These are phyloP conservation scores for Hydrochoerus hydrochaeris DNA, from an alignment of 2,113 vertebrate genomes.

Conservation along the genomic window DNA sequence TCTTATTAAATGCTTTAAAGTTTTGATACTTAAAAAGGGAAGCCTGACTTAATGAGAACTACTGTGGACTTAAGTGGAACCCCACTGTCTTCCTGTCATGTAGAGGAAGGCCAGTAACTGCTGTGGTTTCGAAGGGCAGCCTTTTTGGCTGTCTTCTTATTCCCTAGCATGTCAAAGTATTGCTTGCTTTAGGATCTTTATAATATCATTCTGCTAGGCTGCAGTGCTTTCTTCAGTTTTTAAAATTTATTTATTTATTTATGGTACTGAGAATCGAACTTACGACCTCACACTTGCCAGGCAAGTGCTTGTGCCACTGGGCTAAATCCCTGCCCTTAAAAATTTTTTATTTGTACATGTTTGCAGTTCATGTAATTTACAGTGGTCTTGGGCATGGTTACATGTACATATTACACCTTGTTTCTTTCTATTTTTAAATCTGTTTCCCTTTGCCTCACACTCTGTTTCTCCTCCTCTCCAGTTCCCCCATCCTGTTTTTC, in stretches of 20 bases:
- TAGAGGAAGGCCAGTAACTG: not conserved
- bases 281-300: no score
- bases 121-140: not conserved
- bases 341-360: no score
- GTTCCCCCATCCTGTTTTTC: not conserved
- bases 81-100: not conserved
- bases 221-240: not conserved
- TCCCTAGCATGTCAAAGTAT: not conserved
- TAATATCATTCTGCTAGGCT: not conserved
- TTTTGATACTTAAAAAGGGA: constrained; percentile 19
- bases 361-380: no score
- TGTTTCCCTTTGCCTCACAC: not conserved
- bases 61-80: not conserved
- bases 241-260: not conserved
- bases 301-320: no score
- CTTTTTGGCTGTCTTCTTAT: not conserved
- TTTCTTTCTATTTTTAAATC: not conserved
- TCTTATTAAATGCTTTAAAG: not conserved
- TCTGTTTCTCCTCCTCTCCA: not conserved
- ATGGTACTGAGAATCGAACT: not conserved
- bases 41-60: constrained; percentile 52
- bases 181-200: not conserved
- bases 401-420: not conserved
- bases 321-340: no score
- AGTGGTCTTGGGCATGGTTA: not conserved